Evolutionary conservation across 37 sponge, comb jelly and placozoan genomes (phyloP).

Genomic region (Halichondria panicea): DNA sequence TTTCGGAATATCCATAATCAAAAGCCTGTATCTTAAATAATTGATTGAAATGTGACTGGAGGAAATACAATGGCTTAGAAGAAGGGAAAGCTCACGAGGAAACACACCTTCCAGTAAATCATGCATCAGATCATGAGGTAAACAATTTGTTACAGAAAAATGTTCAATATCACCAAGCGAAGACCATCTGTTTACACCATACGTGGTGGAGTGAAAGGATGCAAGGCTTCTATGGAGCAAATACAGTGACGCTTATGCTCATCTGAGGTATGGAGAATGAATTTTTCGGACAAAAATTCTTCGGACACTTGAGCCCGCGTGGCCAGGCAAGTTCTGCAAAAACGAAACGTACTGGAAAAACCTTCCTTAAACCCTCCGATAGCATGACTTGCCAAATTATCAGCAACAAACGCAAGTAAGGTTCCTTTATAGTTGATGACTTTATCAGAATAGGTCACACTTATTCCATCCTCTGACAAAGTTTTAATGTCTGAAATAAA

Average conservation of each 20-base stretch:
- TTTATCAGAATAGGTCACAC: neutral
- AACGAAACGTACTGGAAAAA: neutral
- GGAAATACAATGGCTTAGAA: slow-evolving; percentile 1
- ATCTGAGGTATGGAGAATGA: neutral
- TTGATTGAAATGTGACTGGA: neutral
- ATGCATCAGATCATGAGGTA: slow-evolving; percentile 32
- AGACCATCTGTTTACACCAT: slow-evolving; percentile 8
- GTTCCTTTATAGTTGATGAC: neutral
- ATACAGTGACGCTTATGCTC: neutral
- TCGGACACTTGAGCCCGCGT: neutral
- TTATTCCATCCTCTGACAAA: neutral
- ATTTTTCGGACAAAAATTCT: neutral
- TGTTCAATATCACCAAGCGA: neutral
- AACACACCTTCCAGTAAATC: slow-evolving; percentile 6
- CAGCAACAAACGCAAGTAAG: slow-evolving; percentile 19
- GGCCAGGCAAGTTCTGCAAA: slow-evolving; percentile 14
- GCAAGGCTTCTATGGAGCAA: neutral
- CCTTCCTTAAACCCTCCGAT: slow-evolving; percentile 24
- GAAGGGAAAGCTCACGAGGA: neutral
- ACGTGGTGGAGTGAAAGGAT: neutral
- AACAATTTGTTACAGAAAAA: slow-evolving; percentile 1
- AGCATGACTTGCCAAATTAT: slow-evolving; percentile 19
- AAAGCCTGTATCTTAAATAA: neutral
- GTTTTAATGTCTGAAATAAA: slow-evolving; percentile 16
- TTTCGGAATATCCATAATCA: slow-evolving; percentile 19